Evolutionary conservation across 2,113 vertebrate species (phyloP).

Genomic region (Laticauda colubrina): DNA sequence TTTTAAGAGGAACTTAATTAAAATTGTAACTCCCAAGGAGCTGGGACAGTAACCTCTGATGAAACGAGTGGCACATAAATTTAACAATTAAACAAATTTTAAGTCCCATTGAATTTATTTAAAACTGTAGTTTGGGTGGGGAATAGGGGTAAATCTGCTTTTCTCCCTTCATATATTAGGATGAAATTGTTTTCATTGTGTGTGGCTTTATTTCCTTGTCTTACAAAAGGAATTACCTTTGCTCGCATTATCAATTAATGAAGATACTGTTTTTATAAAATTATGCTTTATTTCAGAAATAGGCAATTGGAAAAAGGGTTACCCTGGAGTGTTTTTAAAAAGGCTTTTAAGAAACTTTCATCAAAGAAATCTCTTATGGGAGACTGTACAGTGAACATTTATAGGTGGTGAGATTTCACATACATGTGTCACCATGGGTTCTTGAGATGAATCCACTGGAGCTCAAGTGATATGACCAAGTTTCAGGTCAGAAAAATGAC

Average conservation of each 20-base stretch:
- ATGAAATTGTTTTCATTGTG: neutral
- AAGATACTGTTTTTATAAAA: neutral
- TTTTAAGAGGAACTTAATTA: neutral
- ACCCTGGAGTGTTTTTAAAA: neutral
- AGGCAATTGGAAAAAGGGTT: neutral
- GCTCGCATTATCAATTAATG: neutral
- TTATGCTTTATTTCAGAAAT: neutral
- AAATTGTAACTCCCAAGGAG: neutral
- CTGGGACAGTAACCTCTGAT: neutral
- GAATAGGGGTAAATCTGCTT: neutral
- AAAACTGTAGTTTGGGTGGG: neutral
- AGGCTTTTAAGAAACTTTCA: neutral
- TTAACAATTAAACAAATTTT: neutral
- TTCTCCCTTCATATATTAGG: neutral
- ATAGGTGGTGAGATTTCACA: neutral
- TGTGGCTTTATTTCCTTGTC: neutral
- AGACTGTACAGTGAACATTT: neutral
- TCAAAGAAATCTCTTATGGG: neutral
- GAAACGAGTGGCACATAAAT: neutral
- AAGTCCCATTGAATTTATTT: neutral
- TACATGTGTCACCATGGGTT: neutral
- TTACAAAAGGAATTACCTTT: neutral
- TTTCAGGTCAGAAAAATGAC: neutral
- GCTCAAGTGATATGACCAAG: neutral
- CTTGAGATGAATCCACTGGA: neutral